Evolutionary conservation across 2,797 vertebrate species (phyloP).

Genomic region (Lithobates sylvaticus): DNA sequence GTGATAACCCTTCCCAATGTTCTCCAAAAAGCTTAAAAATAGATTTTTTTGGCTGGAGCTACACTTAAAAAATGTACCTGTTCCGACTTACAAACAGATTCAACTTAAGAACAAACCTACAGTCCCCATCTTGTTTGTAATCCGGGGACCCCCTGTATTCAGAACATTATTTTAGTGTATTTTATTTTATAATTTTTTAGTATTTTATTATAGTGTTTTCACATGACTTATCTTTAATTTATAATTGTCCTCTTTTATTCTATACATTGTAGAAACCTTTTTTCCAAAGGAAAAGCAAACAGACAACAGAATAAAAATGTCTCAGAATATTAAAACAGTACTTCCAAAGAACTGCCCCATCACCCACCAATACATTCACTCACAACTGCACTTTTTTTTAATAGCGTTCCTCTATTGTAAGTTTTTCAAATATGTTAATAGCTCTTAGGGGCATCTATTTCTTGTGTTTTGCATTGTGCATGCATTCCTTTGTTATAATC

Average conservation of each 20-base stretch:
- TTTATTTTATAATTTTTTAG: too few species aligned
- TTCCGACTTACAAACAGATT: too few species aligned
- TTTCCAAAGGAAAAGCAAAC: neutral
- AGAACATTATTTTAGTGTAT: too few species aligned
- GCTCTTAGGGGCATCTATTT: conserved; percentile 52
- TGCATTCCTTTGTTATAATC: conserved; percentile 58
- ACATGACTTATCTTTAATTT: too few species aligned
- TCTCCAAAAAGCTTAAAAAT: too few species aligned
- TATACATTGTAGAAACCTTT: neutral
- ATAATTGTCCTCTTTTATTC: neutral
- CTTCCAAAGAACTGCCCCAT: neutral
- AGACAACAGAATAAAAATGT: neutral
- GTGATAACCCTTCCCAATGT: too few species aligned
- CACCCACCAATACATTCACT: neutral
- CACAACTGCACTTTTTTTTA: conserved; percentile 8
- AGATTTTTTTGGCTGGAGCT: too few species aligned
- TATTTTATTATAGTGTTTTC: too few species aligned
- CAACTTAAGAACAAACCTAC: too few species aligned
- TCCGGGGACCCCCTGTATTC: too few species aligned
- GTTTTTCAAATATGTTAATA: conserved; percentile 52
- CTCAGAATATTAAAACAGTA: neutral
- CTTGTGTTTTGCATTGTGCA: conserved; percentile 46
- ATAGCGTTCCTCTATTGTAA: conserved; percentile 24
- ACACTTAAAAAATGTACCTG: too few species aligned
- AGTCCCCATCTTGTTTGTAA: too few species aligned